Base-by-base conservation (phyloP, 2,113 vertebrate species). In the Caracal caracal region DNA sequence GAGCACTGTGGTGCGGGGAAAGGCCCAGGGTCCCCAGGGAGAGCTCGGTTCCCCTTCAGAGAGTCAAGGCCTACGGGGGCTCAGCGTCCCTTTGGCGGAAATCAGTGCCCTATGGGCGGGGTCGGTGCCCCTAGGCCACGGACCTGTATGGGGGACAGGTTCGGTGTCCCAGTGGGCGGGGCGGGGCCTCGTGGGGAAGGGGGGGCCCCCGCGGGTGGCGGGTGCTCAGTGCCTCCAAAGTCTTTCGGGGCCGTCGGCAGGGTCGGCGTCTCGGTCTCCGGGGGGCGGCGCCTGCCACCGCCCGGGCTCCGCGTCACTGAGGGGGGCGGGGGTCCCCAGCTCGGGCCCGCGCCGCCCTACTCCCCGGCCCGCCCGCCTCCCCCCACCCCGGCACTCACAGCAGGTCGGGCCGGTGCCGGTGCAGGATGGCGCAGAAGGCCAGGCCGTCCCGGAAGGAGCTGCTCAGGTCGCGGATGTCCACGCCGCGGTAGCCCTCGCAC, bases 361-460 rank as follows among this genome's bases (percentile, higher is more conserved):
- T 28, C 28, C 94, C 68, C 63, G 15, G 51, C 79, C 17, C 75
- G 28, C 47, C 82, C 68, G 30, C 37, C 66, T 6, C 35, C 68
- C 65, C 65, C 76, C 56, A 40, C 35, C 70, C 70, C 43, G 33
- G 59, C 98, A 99, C 99, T 99, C 98, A 99, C 99, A 99, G 99
- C 93, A 99, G 98, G 93, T 99, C 99, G 22, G 99, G 99, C 97
- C 99, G 99, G 99, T 99, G 99, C 61, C 98, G 99, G 98, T 99
- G 99, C 49, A 99, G 99, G 93, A 99, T 99, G 95, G 99, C 99
- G 98, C 99, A 99, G 97, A 99, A 99, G 33, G 99, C 99, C 99
- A 99, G 98, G 28, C 99, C 99, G 97, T 99, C 99, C 97, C 99
- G 99, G 99, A 99, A 99, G 88, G 99, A 99, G 95, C 99, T 68